Percentiles rank a stretch among this genome's conserved stretches.
phyloP scores from a whole-genome alignment of 2,797 vertebrate species.

The Thunnus albacares region DNA sequence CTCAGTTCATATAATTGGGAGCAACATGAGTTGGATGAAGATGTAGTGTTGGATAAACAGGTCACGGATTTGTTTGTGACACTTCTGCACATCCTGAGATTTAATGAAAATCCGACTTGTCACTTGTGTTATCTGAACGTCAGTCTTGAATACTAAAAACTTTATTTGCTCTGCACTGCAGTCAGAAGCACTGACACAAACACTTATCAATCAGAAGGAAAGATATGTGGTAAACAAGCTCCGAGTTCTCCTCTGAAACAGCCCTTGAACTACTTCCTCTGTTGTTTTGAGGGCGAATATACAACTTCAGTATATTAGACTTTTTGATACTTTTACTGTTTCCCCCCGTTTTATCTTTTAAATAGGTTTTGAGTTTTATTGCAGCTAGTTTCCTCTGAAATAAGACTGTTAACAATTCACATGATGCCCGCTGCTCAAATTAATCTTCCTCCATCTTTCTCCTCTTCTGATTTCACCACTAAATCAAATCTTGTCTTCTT shows the following conservation, averaged over 20 bases:
- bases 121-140: neutral
- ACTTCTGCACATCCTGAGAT: neutral
- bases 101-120: neutral
- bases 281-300: neutral
- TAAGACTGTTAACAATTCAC: slow-evolving; percentile 28
- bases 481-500: slow-evolving; percentile 11
- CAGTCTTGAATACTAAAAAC: slow-evolving; percentile 13
- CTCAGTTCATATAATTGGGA: neutral
- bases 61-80: neutral
- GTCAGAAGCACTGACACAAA: neutral
- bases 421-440: neutral
- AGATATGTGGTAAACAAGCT: neutral
- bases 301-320: neutral
- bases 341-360: slow-evolving; percentile 2
- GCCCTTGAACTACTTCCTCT: neutral
- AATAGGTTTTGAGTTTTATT: neutral
- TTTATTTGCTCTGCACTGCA: neutral
- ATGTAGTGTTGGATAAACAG: neutral
- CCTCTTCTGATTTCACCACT: slow-evolving; percentile 4
- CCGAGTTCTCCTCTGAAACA: neutral
- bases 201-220: neutral
- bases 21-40: neutral
- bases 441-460: neutral
- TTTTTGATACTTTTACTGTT: neutral
- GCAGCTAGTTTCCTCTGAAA: neutral